Base-by-base conservation (phyloP, 2,888 invertebrate species). In the Oxycera nigricornis region DNA sequence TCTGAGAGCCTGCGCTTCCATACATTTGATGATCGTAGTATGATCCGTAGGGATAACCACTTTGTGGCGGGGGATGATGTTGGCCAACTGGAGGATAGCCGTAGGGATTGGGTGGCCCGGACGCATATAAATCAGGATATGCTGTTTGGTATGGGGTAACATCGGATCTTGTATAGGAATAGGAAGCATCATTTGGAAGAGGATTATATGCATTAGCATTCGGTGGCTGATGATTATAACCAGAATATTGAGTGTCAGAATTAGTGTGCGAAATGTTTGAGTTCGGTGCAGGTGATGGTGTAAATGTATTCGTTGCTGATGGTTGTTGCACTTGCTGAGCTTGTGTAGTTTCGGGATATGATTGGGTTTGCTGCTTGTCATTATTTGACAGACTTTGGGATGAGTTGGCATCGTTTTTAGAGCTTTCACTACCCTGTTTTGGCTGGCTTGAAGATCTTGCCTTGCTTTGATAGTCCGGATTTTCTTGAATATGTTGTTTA, bases 11-110 rank as follows among this genome's bases (percentile, higher is more conserved):
- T 20, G 62, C 2, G 46, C 61, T 75, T 31, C 81, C 77, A 75
- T 79, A 81, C 39, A 81, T 79, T 65, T 80, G 82, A 72, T 82
- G 79, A 79, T 81, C 82, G 77, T 82, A 83, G n/a, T 83, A 81
- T 55, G 81, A 79, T 57, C 80, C 80, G 55, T 83, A 83, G 14
- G 81, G 78, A 76, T 82, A 82, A 70, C 82, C 80, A 24, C 81
- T 79, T n/a, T 82, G 76, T 76, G 81, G 82, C 55, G 77, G 70
- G 9, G 77, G 77, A 76, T 81, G 82, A 74, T 82, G 76, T 39
- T 57, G 61, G 9, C 20, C 57, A 20, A 72, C 50, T 39, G 74
- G 74, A 7, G 75, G 65, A 50, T 73, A 74, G 4, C 50, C 46
- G 41, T 75, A 77, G 0, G 73, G 72, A 31, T 73, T 65, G 9